Percentiles rank a stretch among this genome's conserved stretches.
These are phyloP conservation scores for Rhaphigaster nebulosa DNA, from an alignment of 2,888 invertebrate species.

Conservation along the genomic window DNA sequence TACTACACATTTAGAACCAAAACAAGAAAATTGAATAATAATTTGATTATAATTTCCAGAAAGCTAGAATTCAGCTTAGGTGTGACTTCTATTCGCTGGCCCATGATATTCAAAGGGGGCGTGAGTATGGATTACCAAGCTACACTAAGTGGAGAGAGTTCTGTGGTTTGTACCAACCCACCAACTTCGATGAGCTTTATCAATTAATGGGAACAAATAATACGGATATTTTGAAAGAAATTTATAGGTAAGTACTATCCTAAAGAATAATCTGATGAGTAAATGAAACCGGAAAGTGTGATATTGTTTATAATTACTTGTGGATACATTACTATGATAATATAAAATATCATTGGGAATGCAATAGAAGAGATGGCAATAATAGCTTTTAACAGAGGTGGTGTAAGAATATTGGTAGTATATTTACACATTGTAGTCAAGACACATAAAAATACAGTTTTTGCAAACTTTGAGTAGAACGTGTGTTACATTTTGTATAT, in stretches of 20 bases:
- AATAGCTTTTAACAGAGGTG: too few relatives aligned
- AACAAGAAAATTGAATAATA: background rate
- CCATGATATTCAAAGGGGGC: conserved; percentile 88
- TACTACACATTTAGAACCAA: background rate
- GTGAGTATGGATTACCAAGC: conserved; percentile 88
- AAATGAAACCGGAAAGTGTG: background rate
- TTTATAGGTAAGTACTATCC: conserved; percentile 74
- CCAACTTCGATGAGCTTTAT: conserved; percentile 76
- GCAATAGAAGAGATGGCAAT: too few relatives aligned
- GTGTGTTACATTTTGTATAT: too few relatives aligned
- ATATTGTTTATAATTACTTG: too few relatives aligned
- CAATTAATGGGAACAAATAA: conserved; percentile 77
- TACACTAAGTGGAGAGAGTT: conserved; percentile 83
- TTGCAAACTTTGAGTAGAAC: too few relatives aligned
- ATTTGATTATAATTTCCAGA: background rate
- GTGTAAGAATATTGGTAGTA: too few relatives aligned
- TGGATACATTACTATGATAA: too few relatives aligned
- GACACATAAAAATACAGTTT: too few relatives aligned
- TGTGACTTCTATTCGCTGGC: conserved; percentile 89
- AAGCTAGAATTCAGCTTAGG: background rate
- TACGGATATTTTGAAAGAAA: conserved; percentile 74
- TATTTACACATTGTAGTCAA: too few relatives aligned
- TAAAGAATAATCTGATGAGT: background rate
- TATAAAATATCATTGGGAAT: too few relatives aligned
- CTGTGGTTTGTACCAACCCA: conserved; percentile 78